phyloP scores from a whole-genome alignment of 2,888 invertebrate genomes.

The Ommatoiulus sabulosus region DNA sequence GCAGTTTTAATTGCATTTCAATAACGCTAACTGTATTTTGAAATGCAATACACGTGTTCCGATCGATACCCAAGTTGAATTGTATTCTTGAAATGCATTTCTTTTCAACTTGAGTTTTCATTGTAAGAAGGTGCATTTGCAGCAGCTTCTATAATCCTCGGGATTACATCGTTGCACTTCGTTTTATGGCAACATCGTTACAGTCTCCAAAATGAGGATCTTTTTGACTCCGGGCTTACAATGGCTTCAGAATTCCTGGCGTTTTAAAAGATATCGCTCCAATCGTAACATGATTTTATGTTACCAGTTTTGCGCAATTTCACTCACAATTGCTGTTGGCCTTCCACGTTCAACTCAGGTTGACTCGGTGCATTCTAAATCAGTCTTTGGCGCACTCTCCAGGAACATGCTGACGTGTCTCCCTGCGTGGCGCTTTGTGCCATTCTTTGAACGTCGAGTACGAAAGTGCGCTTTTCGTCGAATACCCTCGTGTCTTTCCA shows the following conservation, averaged over 20 bases:
- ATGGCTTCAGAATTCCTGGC: not conserved
- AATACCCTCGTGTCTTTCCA: constrained; percentile 44
- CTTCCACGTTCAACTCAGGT: not conserved
- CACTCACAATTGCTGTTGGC: not conserved
- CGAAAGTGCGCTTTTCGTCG: not conserved
- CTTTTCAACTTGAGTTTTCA: no score
- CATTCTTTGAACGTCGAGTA: not conserved
- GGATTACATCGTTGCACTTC: not conserved
- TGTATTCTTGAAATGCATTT: no score
- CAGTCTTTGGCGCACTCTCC: not conserved
- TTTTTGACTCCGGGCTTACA: not conserved
- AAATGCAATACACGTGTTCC: no score
- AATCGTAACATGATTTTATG: constrained; percentile 32
- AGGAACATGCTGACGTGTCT: constrained; percentile 10
- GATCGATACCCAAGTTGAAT: no score
- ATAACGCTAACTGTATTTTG: no score
- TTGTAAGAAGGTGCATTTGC: no score
- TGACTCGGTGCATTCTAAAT: constrained; percentile 14
- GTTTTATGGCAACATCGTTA: not conserved
- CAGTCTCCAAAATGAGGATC: not conserved
- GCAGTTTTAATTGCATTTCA: no score
- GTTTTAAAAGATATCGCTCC: constrained; percentile 31
- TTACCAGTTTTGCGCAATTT: constrained; percentile 7
- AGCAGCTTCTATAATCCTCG: not conserved
- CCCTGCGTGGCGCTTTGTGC: not conserved